Base-by-base conservation (phyloP, 2,797 vertebrate genomes). In the Takifugu rubripes region DNA sequence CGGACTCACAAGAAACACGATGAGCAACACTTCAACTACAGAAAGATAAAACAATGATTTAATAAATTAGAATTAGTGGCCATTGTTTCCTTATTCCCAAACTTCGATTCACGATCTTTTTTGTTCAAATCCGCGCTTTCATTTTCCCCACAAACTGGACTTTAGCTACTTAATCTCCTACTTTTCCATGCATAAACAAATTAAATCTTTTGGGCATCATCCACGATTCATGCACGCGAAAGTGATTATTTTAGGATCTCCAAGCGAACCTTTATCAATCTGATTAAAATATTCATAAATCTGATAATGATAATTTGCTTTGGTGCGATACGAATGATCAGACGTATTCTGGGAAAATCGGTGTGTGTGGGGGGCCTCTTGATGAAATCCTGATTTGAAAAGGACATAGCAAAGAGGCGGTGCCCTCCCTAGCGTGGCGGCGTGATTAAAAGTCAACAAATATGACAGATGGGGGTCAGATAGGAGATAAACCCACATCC, bases 371-470 rank as follows among this genome's bases (percentile, higher is more conserved):
- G 46, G 9, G 17, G 44, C 70, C 66, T 33, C 40, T 57, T 59
- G 36, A 59, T 72, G 52, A 66, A 68, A 79, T 33, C 24, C 52
- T 45, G 65, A 74, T 67, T 60, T 48, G 64, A 54, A 74, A 69
- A 77, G 75, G 75, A 77, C 66, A 75, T 27, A 52, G 54, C 68
- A 61, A 84, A 76, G 77, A 82, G 75, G 84, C 69, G 63, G 68
- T 64, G 74, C 71, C 64, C 57, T 78, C 61, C 66, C 59, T 12
- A 24, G 65, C 60, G 78, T 45, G 73, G 66, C 68, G 67, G 9
- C 52, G 61, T 75, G 83, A 84, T 85, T 72, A 81, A 67, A 79
- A 86, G 83, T 71, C 72, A 84, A 86, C 72, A 71, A 70, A 74
- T 74, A 52, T 45, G 75, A 74, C 55, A 59, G 77, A 79, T 60